A percentile compares a stretch with the other conserved stretches of the same genome.
Evolutionary conservation across 1,140 invertebrate genomes (phyloP).

Genomic region (Leguminivora glycinivorella): DNA sequence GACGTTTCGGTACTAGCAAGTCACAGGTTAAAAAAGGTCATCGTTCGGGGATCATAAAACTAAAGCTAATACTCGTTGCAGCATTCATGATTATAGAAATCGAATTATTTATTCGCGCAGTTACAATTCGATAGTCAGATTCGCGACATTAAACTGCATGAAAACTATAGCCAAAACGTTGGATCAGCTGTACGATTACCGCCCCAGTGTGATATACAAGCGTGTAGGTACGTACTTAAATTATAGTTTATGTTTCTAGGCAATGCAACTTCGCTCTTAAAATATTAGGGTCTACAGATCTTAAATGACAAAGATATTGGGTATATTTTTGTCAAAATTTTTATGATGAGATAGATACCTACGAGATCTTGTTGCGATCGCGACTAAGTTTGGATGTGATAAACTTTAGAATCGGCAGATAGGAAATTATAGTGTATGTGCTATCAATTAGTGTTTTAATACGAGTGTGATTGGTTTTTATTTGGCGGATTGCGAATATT

Average conservation of each 20-base stretch:
- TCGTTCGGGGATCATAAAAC: conserved; percentile 1
- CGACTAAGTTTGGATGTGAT: neutral
- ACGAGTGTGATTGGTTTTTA: conserved; percentile 25
- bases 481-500: conserved; percentile 12
- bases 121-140: neutral
- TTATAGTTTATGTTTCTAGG: too few relatives aligned
- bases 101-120: conserved; percentile 17
- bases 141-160: neutral
- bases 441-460: conserved; percentile 23
- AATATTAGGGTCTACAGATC: too few relatives aligned
- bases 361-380: neutral
- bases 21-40: neutral
- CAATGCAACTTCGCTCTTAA: too few relatives aligned
- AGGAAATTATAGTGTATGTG: conserved; percentile 22
- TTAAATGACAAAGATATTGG: too few relatives aligned
- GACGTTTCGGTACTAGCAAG: neutral
- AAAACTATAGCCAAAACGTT: neutral
- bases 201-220: too few relatives aligned
- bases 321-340: too few relatives aligned
- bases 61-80: conserved; percentile 22
- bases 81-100: conserved; percentile 22
- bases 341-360: too few relatives aligned
- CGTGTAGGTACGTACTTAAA: too few relatives aligned
- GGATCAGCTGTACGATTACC: too few relatives aligned
- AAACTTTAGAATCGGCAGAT: neutral